Evolutionary conservation across 2,113 vertebrate genomes (phyloP).

Genomic region (Tragulus kanchil): DNA sequence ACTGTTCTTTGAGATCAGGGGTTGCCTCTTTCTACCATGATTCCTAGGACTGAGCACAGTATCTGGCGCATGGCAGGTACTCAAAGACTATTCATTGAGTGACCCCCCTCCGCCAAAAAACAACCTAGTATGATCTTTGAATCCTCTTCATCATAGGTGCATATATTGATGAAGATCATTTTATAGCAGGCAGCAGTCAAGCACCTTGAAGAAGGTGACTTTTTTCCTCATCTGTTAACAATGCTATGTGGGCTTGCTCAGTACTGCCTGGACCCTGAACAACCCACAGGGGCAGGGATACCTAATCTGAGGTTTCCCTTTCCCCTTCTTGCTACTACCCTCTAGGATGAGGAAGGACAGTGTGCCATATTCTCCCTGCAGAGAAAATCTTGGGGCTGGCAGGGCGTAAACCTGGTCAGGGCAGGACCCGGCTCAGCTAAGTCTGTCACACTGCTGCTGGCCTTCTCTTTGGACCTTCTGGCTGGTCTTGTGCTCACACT

Average conservation of each 20-base stretch:
- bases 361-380: neutral
- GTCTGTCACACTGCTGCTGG: neutral
- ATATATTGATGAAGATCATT: neutral
- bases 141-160: neutral
- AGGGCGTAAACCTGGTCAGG: neutral
- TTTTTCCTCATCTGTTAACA: neutral
- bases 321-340: neutral
- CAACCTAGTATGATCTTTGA: neutral
- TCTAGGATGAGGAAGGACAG: neutral
- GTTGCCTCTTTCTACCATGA: neutral
- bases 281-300: neutral
- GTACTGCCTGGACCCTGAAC: neutral
- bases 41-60: neutral
- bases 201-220: neutral
- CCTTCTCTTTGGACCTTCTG: neutral
- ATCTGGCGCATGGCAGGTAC: neutral
- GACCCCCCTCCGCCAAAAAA: neutral
- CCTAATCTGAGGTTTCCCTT: neutral
- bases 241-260: neutral
- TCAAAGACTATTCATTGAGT: neutral
- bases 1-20: neutral
- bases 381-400: neutral
- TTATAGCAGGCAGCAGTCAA: neutral
- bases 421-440: neutral
- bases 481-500: neutral